Conservation (phyloP, 2,888 invertebrate species). For the Entomobrya proxima region DNA sequence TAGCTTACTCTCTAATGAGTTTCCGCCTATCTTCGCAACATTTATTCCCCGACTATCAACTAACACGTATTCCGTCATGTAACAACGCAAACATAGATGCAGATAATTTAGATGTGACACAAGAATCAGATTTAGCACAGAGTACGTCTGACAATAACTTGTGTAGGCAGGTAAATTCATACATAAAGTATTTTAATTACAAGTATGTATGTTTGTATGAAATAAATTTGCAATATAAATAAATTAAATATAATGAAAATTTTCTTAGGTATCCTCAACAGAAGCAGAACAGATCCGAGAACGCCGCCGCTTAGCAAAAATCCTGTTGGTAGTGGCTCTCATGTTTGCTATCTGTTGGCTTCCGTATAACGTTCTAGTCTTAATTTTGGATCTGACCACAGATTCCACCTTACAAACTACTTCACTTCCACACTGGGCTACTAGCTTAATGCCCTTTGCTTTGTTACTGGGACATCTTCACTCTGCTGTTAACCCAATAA, state of each 20-base stretch:
- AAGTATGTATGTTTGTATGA: too few species aligned
- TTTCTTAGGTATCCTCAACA: conserved; percentile 73
- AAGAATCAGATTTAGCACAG: too few species aligned
- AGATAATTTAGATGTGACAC: too few species aligned
- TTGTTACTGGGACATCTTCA: conserved; percentile 86
- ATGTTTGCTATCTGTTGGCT: conserved; percentile 88
- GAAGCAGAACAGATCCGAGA: conserved; percentile 82
- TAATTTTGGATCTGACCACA: conserved; percentile 81
- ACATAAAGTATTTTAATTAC: background rate
- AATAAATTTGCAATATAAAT: too few species aligned
- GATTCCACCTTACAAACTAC: conserved; percentile 77
- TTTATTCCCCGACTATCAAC: conserved; percentile 81
- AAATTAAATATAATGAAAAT: too few species aligned
- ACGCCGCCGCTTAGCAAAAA: conserved; percentile 86
- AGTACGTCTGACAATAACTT: too few species aligned
- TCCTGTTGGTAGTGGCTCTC: conserved; percentile 84
- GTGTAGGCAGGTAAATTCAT: too few species aligned
- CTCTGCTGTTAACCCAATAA: conserved; percentile 86
- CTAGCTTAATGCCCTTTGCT: conserved; percentile 80
- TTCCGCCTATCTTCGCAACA: conserved; percentile 83
- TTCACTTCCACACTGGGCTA: conserved; percentile 63
- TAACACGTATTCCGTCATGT: conserved; percentile 63
- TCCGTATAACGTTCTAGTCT: conserved; percentile 85
- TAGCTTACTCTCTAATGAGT: conserved; percentile 83
- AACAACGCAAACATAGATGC: too few species aligned